Evolutionary conservation across 2,888 invertebrate species (phyloP), one percentile per base, ranked within the genome.

Genomic region (Thysanoteuthis rhombus): DNA sequence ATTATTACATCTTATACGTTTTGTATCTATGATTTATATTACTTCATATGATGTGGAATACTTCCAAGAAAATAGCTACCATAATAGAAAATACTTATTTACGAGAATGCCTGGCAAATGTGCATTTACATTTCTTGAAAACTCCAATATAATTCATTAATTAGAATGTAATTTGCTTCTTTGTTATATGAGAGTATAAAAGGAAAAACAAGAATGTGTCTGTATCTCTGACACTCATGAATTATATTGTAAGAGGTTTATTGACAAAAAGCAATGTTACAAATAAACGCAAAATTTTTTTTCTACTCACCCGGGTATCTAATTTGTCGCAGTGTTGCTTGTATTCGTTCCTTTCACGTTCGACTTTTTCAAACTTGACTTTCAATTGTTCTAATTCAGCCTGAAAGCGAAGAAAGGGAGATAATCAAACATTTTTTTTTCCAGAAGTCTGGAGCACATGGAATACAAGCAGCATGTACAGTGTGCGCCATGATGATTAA

Each of bases 251-350:
- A 58, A 58, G 32, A 58, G 0, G 10, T 32, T 58, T 58, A 5
- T 58, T 58, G 28, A 58, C 28, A 6, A 25, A 25, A 58, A 58
- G n/a, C 58, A 25, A 58, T 28, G 58, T 58, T 58, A 58, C 1
- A 25, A 12, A 19, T 16, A 10, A 1, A 45, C 1, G 19, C 6
- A 45, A 45, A 45, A 58, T 25, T n/a, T n/a, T n/a, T 10, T 16
- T n/a, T n/a, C 16, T 12, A 95, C 96, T 95, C 97, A 99, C 99
- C 98, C 99, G 99, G 94, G 98, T 98, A 97, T 99, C 99, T 95
- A 99, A 97, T 97, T 98, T 98, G 96, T 99, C 99, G 96, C 98
- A 98, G 96, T 98, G 98, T 96, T 98, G 98, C 97, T 99, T 99
- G 97, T 98, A 98, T 95, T 98, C 98, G 95, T 98, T 98, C 95